Evolutionary conservation across 2,797 vertebrate species (phyloP).

Genomic region (Chrysocyon brachyurus): DNA sequence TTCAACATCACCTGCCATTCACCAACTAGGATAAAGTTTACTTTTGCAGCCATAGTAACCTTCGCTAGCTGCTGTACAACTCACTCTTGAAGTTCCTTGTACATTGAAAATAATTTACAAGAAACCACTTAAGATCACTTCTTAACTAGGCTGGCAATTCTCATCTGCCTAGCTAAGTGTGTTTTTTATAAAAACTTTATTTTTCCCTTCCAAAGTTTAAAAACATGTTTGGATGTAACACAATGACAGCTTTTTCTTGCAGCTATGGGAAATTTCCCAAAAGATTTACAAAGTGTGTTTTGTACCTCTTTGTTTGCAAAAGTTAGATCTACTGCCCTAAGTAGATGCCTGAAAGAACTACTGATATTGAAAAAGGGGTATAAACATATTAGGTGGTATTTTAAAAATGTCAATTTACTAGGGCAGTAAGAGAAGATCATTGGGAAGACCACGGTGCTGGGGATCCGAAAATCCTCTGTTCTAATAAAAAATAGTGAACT

Average conservation of each 20-base stretch:
- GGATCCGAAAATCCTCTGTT: not conserved
- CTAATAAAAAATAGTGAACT: not conserved
- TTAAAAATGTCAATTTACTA: not conserved
- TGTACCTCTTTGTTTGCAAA: conserved; percentile 39
- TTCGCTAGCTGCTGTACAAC: not conserved
- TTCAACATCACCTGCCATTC: conserved; percentile 41
- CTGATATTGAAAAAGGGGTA: not conserved
- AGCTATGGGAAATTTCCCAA: not conserved
- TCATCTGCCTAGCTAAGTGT: not conserved
- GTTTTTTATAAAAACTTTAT: conserved; percentile 5
- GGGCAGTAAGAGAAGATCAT: not conserved
- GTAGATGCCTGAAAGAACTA: not conserved
- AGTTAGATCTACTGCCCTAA: conserved; percentile 23
- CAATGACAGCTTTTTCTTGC: conserved; percentile 45
- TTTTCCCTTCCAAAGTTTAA: conserved; percentile 34
- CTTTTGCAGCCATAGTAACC: conserved; percentile 50
- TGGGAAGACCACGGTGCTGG: not conserved
- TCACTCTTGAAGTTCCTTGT: not conserved
- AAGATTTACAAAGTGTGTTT: conserved; percentile 35
- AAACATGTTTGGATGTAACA: not conserved
- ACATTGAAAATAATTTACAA: conserved; percentile 49
- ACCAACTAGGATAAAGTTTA: conserved; percentile 42
- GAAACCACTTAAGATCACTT: conserved; percentile 6
- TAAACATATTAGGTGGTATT: not conserved
- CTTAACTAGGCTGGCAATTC: not conserved